phyloP scores from a whole-genome alignment of 2,797 vertebrate species.

The Malurus leucopterus region DNA sequence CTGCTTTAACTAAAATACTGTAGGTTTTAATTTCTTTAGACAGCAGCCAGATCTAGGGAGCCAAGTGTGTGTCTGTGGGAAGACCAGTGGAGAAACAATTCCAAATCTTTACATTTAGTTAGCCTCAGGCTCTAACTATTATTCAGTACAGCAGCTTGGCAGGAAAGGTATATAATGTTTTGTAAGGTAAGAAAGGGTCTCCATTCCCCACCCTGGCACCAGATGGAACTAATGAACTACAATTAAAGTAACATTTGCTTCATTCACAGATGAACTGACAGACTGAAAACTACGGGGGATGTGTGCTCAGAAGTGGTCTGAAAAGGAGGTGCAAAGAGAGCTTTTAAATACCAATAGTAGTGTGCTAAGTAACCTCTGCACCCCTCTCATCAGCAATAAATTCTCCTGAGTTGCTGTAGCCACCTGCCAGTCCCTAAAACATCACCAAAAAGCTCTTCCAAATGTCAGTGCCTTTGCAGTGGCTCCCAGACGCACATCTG shows the following conservation, averaged over 20 bases:
- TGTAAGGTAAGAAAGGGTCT: conserved; percentile 11
- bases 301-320: not conserved
- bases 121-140: not conserved
- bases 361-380: not conserved
- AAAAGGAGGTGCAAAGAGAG: not conserved
- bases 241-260: conserved; percentile 12
- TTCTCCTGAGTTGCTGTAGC: not conserved
- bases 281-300: not conserved
- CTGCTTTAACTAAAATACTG: conserved; percentile 28
- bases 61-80: not conserved
- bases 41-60: not conserved
- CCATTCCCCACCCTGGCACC: not conserved
- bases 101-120: not conserved
- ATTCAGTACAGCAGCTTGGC: not conserved
- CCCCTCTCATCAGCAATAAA: not conserved
- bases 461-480: not conserved
- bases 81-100: not conserved
- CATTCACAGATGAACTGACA: not conserved
- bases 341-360: not conserved
- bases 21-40: conserved; percentile 26
- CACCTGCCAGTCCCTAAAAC: not conserved
- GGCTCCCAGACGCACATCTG: not conserved
- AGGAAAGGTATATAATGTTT: not conserved
- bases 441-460: not conserved
- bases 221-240: conserved; percentile 24